Conservation (phyloP, 2,113 vertebrate species). For the Promerops cafer region DNA sequence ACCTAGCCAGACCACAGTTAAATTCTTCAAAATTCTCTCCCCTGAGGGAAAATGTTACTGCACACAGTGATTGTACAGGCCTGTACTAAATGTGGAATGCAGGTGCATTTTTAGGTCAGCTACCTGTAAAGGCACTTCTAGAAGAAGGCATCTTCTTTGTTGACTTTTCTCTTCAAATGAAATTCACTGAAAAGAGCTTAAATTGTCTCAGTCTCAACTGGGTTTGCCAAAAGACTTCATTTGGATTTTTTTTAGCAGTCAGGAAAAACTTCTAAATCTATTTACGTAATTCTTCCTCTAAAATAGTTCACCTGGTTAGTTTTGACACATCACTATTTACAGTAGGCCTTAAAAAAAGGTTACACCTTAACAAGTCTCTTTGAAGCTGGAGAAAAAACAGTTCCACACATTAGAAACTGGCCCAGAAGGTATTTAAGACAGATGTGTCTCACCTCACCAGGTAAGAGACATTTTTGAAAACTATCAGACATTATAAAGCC, state of each 20-base stretch:
- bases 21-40: not conserved
- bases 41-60: constrained; percentile 13
- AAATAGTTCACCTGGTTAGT: not conserved
- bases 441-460: not conserved
- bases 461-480: not conserved
- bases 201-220: not conserved
- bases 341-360: not conserved
- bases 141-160: not conserved
- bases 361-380: not conserved
- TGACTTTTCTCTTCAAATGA: not conserved
- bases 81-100: not conserved
- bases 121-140: not conserved
- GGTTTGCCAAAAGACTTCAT: not conserved
- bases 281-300: not conserved
- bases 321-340: not conserved
- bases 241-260: not conserved
- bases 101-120: not conserved
- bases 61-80: not conserved
- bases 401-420: not conserved
- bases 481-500: not conserved
- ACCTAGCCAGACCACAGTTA: not conserved
- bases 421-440: not conserved
- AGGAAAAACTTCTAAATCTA: not conserved
- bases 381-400: not conserved
- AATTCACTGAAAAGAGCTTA: not conserved